Evolutionary conservation across 2,797 vertebrate species (phyloP).

Genomic region (Paguma larvata): DNA sequence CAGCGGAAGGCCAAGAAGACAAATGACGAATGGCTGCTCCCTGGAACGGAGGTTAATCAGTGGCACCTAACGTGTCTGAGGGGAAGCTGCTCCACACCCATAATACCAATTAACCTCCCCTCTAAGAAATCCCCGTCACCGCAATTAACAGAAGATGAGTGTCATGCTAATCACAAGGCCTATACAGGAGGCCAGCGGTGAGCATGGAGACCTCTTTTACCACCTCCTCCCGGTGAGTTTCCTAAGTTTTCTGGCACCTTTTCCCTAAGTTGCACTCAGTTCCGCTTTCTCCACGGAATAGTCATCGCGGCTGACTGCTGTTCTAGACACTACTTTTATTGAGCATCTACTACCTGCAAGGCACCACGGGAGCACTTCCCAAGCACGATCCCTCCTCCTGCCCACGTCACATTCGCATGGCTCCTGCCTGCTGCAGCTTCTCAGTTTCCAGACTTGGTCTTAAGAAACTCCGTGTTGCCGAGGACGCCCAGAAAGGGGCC

Average conservation of each 20-base stretch:
- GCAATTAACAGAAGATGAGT: slow-evolving; percentile 69
- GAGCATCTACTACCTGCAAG: not conserved
- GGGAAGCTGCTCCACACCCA: slow-evolving; percentile 54
- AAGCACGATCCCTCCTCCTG: no score
- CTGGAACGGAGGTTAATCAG: slow-evolving; percentile 56
- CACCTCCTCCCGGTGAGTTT: not conserved
- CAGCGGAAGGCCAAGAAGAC: not conserved
- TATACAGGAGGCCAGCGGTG: not conserved
- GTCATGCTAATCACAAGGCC: slow-evolving; percentile 55
- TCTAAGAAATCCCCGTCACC: not conserved
- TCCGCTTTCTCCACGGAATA: not conserved
- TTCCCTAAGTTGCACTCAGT: not conserved
- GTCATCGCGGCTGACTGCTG: no score
- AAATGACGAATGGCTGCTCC: not conserved
- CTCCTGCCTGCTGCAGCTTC: not conserved
- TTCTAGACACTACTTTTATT: not conserved
- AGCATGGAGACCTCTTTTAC: not conserved
- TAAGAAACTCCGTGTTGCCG: slow-evolving; percentile 7
- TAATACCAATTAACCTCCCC: slow-evolving; percentile 78
- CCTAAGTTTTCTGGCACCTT: not conserved
- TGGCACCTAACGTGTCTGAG: slow-evolving; percentile 57
- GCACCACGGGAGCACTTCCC: not conserved
- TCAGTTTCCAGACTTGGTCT: not conserved
- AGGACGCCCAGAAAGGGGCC: not conserved
- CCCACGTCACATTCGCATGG: not conserved